phyloP scores from a whole-genome alignment of 2,797 vertebrate species.

The Scyliorhinus canicula region DNA sequence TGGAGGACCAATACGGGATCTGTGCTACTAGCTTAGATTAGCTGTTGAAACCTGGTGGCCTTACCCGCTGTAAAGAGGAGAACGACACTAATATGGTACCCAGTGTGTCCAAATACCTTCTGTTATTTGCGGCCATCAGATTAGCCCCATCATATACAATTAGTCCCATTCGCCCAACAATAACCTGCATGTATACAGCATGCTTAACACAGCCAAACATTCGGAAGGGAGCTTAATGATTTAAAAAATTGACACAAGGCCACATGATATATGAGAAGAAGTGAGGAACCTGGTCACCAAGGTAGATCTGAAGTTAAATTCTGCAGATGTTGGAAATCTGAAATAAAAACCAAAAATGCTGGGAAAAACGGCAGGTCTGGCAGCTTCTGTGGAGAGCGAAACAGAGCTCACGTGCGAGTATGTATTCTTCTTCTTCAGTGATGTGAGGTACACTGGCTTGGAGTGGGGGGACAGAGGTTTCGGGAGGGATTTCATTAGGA shows the following conservation, averaged over 20 bases:
- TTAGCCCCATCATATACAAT: neutral
- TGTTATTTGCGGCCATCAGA: neutral
- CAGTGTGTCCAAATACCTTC: neutral
- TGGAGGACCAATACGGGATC: neutral
- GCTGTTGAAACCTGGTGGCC: neutral
- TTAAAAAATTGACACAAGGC: neutral
- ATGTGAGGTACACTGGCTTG: neutral
- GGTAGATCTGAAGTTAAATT: no score
- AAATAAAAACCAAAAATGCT: no score
- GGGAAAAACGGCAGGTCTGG: no score
- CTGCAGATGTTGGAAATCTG: no score
- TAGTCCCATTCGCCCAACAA: neutral
- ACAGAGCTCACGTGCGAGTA: no score
- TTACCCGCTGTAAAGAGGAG: neutral
- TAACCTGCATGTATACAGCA: neutral
- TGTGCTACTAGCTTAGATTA: neutral
- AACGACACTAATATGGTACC: neutral
- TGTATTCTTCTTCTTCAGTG: no score
- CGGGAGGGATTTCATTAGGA: neutral
- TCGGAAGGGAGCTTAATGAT: neutral
- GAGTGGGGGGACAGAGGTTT: neutral
- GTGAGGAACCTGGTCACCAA: neutral
- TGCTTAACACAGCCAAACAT: neutral
- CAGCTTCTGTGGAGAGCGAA: no score
- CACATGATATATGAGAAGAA: neutral